A percentile compares a stretch with the other conserved stretches of the same genome.
phyloP scores from a whole-genome alignment of 2,797 vertebrate species.

The Delichon dasypus region DNA sequence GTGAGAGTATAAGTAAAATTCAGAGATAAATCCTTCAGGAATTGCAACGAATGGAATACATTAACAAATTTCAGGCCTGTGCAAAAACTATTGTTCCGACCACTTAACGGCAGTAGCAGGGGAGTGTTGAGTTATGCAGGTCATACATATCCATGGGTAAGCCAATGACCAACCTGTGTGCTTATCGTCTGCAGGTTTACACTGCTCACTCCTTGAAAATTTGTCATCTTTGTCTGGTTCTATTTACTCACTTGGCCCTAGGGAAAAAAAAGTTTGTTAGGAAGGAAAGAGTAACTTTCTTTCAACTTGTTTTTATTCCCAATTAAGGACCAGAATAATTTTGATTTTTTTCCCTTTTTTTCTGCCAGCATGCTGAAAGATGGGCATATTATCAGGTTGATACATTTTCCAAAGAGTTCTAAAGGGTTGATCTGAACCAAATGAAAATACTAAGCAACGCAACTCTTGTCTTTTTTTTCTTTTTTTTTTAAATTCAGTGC shows the following conservation, averaged over 20 bases:
- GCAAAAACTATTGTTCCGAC: background rate
- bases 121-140: background rate
- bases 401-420: slow-evolving; percentile 29
- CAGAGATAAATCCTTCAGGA: background rate
- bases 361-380: slow-evolving; percentile 17
- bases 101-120: background rate
- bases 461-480: background rate
- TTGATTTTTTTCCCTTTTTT: background rate
- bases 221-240: background rate
- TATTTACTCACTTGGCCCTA: background rate
- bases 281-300: background rate
- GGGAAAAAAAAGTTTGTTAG: background rate
- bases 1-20: background rate
- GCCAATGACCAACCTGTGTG: background rate
- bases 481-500: background rate
- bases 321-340: background rate
- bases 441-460: background rate
- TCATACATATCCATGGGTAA: rapidly evolving
- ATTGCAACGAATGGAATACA: background rate
- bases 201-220: background rate
- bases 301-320: background rate
- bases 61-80: background rate
- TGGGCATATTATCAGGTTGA: slow-evolving; percentile 7
- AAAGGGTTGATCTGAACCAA: slow-evolving; percentile 28
- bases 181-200: background rate